Evolutionary conservation across 2,113 vertebrate species (phyloP).

Genomic region (Crotalus horridus): DNA sequence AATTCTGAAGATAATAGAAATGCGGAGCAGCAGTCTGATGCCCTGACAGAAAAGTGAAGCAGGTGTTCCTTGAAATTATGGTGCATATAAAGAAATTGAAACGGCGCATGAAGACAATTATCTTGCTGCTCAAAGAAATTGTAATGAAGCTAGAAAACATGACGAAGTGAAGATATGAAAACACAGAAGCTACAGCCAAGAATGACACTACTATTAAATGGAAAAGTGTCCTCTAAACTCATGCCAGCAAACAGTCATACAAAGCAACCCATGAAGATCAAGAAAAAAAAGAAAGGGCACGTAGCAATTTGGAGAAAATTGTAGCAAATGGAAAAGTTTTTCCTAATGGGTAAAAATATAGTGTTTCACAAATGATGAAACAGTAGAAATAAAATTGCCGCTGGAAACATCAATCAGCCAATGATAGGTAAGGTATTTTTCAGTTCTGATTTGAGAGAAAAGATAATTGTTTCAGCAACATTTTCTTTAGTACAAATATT

Average conservation of each 20-base stretch:
- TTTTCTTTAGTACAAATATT: neutral
- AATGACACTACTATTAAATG: conserved; percentile 37
- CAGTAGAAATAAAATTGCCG: neutral
- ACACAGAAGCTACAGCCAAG: conserved; percentile 45
- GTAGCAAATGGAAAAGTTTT: conserved; percentile 46
- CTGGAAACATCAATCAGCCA: neutral
- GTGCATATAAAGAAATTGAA: neutral
- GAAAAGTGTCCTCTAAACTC: conserved; percentile 43
- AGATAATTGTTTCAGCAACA: neutral
- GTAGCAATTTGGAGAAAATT: conserved; percentile 52
- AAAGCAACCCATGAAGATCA: neutral
- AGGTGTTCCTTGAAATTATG: neutral
- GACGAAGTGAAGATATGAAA: conserved; percentile 21
- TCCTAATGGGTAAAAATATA: conserved; percentile 33
- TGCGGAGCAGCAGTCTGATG: conserved; percentile 15
- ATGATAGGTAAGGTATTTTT: neutral
- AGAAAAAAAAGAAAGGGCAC: conserved; percentile 47
- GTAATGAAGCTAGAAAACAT: conserved; percentile 43
- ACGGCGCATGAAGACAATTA: neutral
- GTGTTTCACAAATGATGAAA: neutral
- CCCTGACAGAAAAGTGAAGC: neutral
- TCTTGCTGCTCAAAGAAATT: neutral
- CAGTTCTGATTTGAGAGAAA: neutral
- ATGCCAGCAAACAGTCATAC: conserved; percentile 52
- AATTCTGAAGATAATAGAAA: neutral